These are phyloP conservation scores for Caenorhabditis angaria DNA, from an alignment of 2,888 invertebrate genomes.

Conservation along the genomic window DNA sequence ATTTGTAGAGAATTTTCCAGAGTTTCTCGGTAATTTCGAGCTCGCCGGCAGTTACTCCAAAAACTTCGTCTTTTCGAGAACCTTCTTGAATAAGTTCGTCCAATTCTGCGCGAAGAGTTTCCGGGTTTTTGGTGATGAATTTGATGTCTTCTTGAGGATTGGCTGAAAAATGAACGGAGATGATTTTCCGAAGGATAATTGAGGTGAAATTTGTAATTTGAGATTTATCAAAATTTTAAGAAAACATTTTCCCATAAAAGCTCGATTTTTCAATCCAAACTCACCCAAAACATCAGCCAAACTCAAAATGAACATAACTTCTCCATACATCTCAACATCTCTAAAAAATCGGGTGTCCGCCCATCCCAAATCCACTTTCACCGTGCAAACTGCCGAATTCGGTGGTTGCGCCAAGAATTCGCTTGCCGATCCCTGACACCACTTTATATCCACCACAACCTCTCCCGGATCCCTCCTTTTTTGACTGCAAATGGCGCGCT, in stretches of 20 bases:
- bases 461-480: constrained; percentile 18
- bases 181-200: no score
- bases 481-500: constrained; percentile 11
- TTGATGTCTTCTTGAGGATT: constrained; percentile 31
- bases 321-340: constrained; percentile 20
- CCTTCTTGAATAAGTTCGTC: constrained; percentile 16
- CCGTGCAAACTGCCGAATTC: constrained; percentile 26
- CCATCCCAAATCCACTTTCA: constrained; percentile 38
- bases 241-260: constrained; percentile 10
- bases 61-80: not conserved
- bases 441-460: constrained; percentile 26
- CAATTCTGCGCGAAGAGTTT: constrained; percentile 28
- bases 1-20: constrained; percentile 30
- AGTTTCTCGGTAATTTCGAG: constrained; percentile 41
- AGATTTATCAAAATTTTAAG: no score
- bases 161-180: constrained; percentile 23
- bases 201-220: no score
- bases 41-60: not conserved
- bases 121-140: no score
- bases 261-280: not conserved
- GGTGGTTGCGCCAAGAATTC: constrained; percentile 26
- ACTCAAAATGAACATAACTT: constrained; percentile 26
- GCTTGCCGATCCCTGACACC: constrained; percentile 19
- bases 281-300: constrained; percentile 23
- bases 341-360: constrained; percentile 28